These are phyloP conservation scores for Criorhina ranunculi DNA, from an alignment of 2,888 invertebrate species.

Conservation along the genomic window DNA sequence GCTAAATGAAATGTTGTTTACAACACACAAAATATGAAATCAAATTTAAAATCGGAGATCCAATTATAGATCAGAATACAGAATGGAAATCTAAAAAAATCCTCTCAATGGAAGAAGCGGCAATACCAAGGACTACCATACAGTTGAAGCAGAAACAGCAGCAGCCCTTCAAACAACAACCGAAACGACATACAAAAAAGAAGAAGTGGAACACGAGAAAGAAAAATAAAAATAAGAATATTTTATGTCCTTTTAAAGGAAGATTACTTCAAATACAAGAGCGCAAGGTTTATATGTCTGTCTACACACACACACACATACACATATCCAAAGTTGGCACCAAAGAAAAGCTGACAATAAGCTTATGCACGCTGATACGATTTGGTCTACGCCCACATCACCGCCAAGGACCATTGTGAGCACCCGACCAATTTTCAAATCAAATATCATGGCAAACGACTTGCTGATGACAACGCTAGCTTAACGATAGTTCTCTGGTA, in stretches of 20 bases:
- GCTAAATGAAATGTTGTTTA: conserved; percentile 57
- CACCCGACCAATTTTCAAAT: conserved; percentile 62
- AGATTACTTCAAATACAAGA: conserved; percentile 38
- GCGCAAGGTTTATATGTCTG: conserved; percentile 2
- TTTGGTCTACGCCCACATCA: conserved; percentile 9
- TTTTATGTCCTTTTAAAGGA: conserved; percentile 46
- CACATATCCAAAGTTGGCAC: too few species aligned
- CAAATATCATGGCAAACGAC: conserved; percentile 66
- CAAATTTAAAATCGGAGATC: conserved; percentile 62
- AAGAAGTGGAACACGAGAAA: background rate
- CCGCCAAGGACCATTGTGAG: conserved; percentile 5
- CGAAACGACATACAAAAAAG: background rate
- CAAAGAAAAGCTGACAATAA: conserved; percentile 41
- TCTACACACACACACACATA: background rate
- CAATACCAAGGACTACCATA: conserved; percentile 12
- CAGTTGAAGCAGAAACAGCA: background rate
- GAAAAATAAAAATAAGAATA: conserved; percentile 27
- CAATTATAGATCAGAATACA: conserved; percentile 61
- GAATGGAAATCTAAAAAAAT: conserved; percentile 38
- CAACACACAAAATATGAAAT: conserved; percentile 64
- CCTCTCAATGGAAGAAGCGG: conserved; percentile 32
- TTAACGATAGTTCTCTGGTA: conserved; percentile 67
- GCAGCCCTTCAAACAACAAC: conserved; percentile 4
- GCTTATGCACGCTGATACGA: conserved; percentile 53
- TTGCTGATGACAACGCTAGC: conserved; percentile 63